phyloP scores from a whole-genome alignment of 2,113 vertebrate species.

The Ursus arctos region DNA sequence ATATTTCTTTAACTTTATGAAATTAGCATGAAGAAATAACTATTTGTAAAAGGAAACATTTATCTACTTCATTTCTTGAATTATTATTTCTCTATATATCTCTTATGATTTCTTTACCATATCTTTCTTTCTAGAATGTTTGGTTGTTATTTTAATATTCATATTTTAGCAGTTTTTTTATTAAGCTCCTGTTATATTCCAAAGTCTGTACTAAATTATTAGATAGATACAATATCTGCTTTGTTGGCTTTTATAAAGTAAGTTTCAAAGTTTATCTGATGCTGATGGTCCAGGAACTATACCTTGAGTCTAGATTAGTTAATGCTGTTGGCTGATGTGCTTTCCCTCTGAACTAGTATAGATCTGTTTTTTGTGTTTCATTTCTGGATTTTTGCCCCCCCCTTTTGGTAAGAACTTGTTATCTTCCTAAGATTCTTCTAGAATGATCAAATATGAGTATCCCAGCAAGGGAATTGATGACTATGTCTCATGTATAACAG shows the following conservation, averaged over 20 bases:
- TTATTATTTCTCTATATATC: background rate
- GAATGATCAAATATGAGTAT: background rate
- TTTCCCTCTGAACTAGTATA: background rate
- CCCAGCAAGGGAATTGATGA: background rate
- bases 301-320: background rate
- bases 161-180: slow-evolving; percentile 14
- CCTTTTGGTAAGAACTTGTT: background rate
- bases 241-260: background rate
- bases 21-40: background rate
- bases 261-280: slow-evolving; percentile 4
- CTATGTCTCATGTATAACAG: background rate
- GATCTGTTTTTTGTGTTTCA: background rate
- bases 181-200: background rate
- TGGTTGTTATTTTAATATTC: background rate
- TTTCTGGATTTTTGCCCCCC: background rate
- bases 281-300: background rate
- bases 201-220: background rate
- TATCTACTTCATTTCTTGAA: background rate
- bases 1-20: background rate
- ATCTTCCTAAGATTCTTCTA: background rate
- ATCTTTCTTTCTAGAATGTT: background rate
- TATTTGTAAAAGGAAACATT: background rate
- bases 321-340: background rate
- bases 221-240: background rate
- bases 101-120: background rate